These are phyloP conservation scores for Caenorhabditis doughertyi DNA, from an alignment of 2,888 invertebrate genomes.

Conservation along the genomic window DNA sequence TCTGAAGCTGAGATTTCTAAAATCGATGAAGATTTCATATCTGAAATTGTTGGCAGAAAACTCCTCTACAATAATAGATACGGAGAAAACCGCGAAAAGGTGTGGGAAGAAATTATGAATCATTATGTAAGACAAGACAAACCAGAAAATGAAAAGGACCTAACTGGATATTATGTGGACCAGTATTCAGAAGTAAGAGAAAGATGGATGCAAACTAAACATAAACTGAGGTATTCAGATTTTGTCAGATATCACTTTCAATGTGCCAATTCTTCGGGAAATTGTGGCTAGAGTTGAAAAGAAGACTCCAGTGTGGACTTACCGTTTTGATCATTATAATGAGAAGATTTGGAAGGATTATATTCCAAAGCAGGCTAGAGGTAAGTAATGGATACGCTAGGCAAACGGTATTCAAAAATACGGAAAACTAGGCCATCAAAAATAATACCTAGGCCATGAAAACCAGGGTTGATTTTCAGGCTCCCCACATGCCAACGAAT, in stretches of 20 bases:
- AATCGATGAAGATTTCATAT: conserved; percentile 46
- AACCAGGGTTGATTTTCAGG: conserved; percentile 30
- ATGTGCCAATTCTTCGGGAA: conserved; percentile 60
- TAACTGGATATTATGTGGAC: conserved; percentile 39
- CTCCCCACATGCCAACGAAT: conserved; percentile 68
- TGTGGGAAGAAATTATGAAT: conserved; percentile 38
- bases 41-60: conserved; percentile 50
- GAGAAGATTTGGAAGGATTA: conserved; percentile 56
- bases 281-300: conserved; percentile 42
- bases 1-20: conserved; percentile 25
- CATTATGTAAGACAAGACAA: conserved; percentile 37
- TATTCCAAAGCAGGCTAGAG: conserved; percentile 52
- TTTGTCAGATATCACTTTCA: conserved; percentile 62
- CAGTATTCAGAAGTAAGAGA: conserved; percentile 35
- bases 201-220: neutral
- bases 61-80: conserved; percentile 50
- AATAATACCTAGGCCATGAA: too few species aligned
- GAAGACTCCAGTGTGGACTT: conserved; percentile 56
- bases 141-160: conserved; percentile 22
- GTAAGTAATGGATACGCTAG: too few species aligned
- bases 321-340: conserved; percentile 62
- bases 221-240: conserved; percentile 5
- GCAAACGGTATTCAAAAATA: too few species aligned
- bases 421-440: neutral
- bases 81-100: conserved; percentile 49